Evolutionary conservation across 2,797 vertebrate species (phyloP).

Genomic region (Ctenopoma kingsleyae): DNA sequence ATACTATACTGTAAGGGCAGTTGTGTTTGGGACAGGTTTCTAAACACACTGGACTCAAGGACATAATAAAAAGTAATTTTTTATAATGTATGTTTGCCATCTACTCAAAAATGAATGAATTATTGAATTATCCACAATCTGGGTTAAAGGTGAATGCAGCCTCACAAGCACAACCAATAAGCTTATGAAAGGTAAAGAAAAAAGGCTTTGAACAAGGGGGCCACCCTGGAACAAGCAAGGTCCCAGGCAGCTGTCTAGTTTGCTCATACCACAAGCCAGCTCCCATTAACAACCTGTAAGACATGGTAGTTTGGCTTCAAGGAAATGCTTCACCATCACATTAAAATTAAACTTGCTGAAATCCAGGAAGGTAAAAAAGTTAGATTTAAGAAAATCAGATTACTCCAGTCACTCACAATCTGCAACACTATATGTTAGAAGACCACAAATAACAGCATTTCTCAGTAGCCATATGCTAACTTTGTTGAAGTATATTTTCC

Average conservation of each 20-base stretch:
- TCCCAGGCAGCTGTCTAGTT: neutral
- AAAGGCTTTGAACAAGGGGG: neutral
- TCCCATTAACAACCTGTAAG: neutral
- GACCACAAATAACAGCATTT: conserved; percentile 5
- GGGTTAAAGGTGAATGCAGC: conserved; percentile 6
- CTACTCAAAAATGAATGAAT: neutral
- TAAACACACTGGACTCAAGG: neutral
- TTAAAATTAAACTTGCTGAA: neutral
- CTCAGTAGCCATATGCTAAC: neutral
- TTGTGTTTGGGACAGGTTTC: neutral
- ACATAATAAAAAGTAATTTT: neutral
- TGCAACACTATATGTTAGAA: neutral
- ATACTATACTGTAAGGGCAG: neutral
- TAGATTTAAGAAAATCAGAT: neutral
- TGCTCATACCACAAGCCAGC: neutral
- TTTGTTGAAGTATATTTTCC: neutral
- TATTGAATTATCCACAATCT: neutral
- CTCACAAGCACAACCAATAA: neutral
- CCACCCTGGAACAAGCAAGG: neutral
- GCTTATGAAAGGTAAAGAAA: neutral
- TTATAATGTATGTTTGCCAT: conserved; percentile 5
- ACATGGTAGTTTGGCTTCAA: neutral
- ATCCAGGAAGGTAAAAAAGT: neutral
- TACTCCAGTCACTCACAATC: neutral
- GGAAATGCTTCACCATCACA: neutral